These are phyloP conservation scores for Takifugu flavidus DNA, from an alignment of 2,113 vertebrate species.

Conservation along the genomic window DNA sequence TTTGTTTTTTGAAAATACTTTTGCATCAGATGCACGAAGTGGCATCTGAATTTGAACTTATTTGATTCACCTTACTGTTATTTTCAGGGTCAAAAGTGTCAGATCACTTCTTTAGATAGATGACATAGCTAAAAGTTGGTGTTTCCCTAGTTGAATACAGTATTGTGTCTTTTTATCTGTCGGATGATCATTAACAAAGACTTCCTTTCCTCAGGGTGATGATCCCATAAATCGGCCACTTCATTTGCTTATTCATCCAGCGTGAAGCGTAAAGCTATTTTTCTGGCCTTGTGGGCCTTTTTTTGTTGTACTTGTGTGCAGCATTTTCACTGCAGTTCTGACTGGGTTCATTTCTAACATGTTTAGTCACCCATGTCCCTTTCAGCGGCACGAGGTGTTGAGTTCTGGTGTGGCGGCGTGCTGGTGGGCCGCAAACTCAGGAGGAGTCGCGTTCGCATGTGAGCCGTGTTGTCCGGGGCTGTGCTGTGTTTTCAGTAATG, in stretches of 20 bases:
- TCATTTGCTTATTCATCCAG: conserved; percentile 29
- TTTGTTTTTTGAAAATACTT: neutral
- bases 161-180: too few species aligned
- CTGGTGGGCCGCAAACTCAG: conserved; percentile 13
- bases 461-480: conserved; percentile 6
- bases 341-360: conserved; percentile 34
- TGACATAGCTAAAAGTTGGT: too few species aligned
- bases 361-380: conserved; percentile 40
- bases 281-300: conserved; percentile 16
- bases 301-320: conserved; percentile 23
- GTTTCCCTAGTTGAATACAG: too few species aligned
- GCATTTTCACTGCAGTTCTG: conserved; percentile 16
- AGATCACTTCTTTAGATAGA: neutral
- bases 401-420: conserved; percentile 18
- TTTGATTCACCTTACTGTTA: neutral
- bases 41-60: neutral
- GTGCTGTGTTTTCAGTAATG: conserved; percentile 22
- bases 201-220: conserved; percentile 26
- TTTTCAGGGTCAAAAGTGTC: neutral
- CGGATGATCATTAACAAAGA: conserved; percentile 30
- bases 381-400: conserved; percentile 11
- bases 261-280: conserved; percentile 40
- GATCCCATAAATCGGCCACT: neutral
- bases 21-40: neutral
- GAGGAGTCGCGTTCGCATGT: conserved; percentile 6